Evolutionary conservation across 2,888 invertebrate genomes (phyloP).

Genomic region (Catocala sponsa): DNA sequence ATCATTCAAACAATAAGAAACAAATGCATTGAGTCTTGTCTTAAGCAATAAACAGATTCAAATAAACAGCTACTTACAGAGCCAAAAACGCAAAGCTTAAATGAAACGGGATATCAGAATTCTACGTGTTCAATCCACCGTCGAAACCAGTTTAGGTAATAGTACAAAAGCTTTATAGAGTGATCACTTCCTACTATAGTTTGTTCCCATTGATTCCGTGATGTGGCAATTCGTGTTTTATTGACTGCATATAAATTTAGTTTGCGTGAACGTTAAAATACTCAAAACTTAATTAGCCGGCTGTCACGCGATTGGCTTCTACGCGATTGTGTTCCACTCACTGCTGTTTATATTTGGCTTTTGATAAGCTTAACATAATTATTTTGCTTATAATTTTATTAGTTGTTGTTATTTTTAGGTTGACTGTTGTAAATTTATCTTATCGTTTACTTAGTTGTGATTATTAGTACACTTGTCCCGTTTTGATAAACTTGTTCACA

Average conservation of each 20-base stretch:
- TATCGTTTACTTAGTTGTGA: neutral
- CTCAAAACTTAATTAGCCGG: conserved; percentile 45
- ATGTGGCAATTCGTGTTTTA: conserved; percentile 37
- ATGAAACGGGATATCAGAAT: no score
- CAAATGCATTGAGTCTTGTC: no score
- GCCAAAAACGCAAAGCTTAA: no score
- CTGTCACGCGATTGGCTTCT: conserved; percentile 42
- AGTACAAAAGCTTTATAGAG: neutral
- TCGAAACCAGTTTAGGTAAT: no score
- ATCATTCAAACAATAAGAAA: no score
- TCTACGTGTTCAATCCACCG: no score
- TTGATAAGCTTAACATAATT: conserved; percentile 15
- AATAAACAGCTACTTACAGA: no score
- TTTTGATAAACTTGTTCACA: no score
- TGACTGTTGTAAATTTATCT: neutral
- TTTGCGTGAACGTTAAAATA: conserved; percentile 46
- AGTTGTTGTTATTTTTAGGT: neutral
- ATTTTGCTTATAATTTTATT: neutral
- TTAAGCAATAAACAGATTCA: no score
- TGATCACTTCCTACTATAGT: conserved; percentile 8
- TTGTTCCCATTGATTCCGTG: conserved; percentile 24
- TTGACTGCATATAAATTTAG: conserved; percentile 27
- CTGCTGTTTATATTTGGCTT: conserved; percentile 6
- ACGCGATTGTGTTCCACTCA: conserved; percentile 27
- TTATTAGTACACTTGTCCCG: no score